Evolutionary conservation across 2,888 invertebrate species (phyloP).

Genomic region (Ochropleura plecta): DNA sequence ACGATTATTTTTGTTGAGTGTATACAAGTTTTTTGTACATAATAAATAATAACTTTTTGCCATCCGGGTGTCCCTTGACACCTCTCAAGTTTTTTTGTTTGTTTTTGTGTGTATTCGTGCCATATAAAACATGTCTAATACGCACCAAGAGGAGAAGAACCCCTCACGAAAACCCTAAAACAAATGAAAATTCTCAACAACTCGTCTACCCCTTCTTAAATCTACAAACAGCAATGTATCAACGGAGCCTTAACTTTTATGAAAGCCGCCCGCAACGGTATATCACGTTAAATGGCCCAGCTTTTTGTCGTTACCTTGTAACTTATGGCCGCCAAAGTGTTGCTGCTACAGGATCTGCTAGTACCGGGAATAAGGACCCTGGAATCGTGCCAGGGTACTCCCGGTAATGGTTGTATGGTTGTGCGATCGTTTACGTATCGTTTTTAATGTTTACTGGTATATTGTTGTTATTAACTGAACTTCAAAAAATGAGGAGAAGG

Average conservation of each 20-base stretch:
- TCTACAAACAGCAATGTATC: conserved; percentile 67
- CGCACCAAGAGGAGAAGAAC: neutral
- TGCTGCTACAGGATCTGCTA: conserved; percentile 63
- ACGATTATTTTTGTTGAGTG: no score
- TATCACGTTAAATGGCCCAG: conserved; percentile 86
- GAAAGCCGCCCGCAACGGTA: conserved; percentile 81
- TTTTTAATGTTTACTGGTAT: conserved; percentile 9
- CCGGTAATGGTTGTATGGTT: conserved; percentile 35
- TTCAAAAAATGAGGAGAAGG: no score
- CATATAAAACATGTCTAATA: no score
- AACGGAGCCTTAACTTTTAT: conserved; percentile 79
- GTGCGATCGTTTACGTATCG: conserved; percentile 12
- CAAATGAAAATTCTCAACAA: neutral
- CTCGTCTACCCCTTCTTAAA: conserved; percentile 45
- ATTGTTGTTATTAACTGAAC: neutral
- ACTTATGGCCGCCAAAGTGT: conserved; percentile 77
- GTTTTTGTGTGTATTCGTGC: no score
- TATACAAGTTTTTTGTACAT: no score
- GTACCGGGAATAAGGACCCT: conserved; percentile 52
- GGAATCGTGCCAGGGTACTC: conserved; percentile 42
- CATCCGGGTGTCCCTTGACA: no score
- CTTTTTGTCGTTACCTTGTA: conserved; percentile 86
- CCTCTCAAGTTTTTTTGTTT: no score
- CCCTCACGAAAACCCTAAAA: neutral
- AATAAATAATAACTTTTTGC: no score